Percentiles rank a stretch among this genome's conserved stretches.
Evolutionary conservation across 2,113 vertebrate species (phyloP).

Genomic region (Quiscalus mexicanus): DNA sequence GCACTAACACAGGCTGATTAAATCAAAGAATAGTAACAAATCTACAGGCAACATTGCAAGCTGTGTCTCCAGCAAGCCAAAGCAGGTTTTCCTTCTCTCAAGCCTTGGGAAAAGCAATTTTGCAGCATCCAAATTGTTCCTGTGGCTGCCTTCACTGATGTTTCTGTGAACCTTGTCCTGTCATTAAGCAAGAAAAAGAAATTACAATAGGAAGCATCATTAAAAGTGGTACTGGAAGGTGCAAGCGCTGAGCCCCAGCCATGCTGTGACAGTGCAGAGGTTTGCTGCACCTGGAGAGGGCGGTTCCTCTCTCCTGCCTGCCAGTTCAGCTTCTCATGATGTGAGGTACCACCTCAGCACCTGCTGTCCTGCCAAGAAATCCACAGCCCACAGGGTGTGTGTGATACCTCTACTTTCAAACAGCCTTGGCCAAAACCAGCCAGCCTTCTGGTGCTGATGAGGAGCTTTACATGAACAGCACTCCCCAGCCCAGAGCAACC

Average conservation of each 20-base stretch:
- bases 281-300: neutral
- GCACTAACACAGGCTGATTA: conserved; percentile 4
- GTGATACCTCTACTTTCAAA: neutral
- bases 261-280: neutral
- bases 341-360: neutral
- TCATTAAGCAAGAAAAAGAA: neutral
- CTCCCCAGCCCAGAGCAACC: fast-evolving
- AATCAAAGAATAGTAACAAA: conserved; percentile 7
- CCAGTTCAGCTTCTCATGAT: neutral
- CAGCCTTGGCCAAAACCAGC: neutral
- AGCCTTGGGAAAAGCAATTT: neutral
- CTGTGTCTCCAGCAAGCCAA: neutral
- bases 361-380: neutral
- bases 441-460: neutral
- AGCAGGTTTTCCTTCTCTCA: neutral
- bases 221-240: neutral
- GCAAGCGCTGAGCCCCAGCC: neutral
- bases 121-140: neutral
- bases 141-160: neutral
- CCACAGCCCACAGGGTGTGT: neutral
- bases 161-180: neutral
- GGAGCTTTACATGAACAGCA: neutral
- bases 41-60: neutral
- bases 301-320: neutral
- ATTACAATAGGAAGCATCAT: neutral